Percentiles rank a stretch among this genome's conserved stretches.
These are phyloP conservation scores for Casuarius casuarius DNA, from an alignment of 2,113 vertebrate genomes.

Conservation along the genomic window DNA sequence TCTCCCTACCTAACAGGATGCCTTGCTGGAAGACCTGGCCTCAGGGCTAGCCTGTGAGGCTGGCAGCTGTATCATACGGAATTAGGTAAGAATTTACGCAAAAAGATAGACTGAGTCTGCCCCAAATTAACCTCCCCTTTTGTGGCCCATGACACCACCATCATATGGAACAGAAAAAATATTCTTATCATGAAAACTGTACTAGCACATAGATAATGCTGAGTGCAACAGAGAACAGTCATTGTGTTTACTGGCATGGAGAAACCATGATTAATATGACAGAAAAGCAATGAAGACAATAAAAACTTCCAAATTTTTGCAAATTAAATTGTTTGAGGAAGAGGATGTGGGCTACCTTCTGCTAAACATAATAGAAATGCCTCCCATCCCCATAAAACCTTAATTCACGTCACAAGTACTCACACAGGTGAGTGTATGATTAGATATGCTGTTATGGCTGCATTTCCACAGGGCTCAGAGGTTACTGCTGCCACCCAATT, in stretches of 20 bases:
- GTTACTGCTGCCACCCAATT: not conserved
- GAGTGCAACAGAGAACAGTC: not conserved
- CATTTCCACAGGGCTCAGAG: not conserved
- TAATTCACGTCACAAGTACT: not conserved
- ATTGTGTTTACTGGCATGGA: not conserved
- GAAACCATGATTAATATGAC: not conserved
- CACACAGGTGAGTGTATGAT: not conserved
- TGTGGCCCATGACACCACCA: not conserved
- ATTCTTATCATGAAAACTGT: not conserved
- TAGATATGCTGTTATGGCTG: not conserved
- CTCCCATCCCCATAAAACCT: not conserved
- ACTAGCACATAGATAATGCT: not conserved
- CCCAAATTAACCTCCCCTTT: not conserved
- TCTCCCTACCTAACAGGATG: not conserved
- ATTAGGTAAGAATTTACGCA: not conserved
- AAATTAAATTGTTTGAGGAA: not conserved
- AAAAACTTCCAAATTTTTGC: not conserved
- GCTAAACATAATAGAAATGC: not conserved
- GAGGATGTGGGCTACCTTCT: not conserved
- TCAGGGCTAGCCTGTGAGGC: not conserved
- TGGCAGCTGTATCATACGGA: accelerated
- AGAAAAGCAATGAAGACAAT: not conserved
- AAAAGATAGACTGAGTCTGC: not conserved
- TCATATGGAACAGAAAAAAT: not conserved
- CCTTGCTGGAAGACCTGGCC: not conserved